Percentiles rank a stretch among this genome's conserved stretches.
These are phyloP conservation scores for Papilio glaucus DNA, from an alignment of 1,140 invertebrate species.

Conservation along the genomic window DNA sequence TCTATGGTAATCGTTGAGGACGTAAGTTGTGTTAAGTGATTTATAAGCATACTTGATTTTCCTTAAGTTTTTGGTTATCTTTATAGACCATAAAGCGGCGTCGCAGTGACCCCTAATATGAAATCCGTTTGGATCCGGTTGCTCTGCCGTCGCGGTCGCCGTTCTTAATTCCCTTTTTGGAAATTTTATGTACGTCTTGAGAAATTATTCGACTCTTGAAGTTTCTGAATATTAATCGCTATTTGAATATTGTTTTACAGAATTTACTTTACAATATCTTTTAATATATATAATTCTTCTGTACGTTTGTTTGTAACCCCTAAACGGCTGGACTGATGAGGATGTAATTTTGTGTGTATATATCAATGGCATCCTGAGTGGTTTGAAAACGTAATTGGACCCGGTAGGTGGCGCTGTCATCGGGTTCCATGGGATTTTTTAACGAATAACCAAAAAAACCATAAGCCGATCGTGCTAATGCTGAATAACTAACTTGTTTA, in stretches of 20 bases:
- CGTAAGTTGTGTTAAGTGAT: slow-evolving; percentile 25
- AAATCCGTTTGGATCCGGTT: slow-evolving; percentile 24
- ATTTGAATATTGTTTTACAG: too few relatives aligned
- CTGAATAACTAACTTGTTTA: too few relatives aligned
- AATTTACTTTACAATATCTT: background rate
- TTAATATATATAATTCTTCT: too few relatives aligned
- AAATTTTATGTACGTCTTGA: slow-evolving; percentile 10
- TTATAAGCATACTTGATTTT: slow-evolving; percentile 8
- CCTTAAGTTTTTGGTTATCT: slow-evolving; percentile 5
- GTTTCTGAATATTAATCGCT: background rate
- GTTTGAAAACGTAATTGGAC: too few relatives aligned
- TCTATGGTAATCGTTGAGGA: slow-evolving; percentile 14
- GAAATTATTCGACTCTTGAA: slow-evolving; percentile 1
- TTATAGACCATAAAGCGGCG: slow-evolving; percentile 24
- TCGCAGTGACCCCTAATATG: slow-evolving; percentile 13
- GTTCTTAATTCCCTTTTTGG: slow-evolving; percentile 17
- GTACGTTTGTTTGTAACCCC: too few relatives aligned
- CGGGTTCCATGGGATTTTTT: too few relatives aligned
- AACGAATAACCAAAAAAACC: too few relatives aligned
- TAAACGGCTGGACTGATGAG: too few relatives aligned
- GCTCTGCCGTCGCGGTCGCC: background rate
- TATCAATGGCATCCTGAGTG: too few relatives aligned
- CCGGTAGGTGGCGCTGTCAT: too few relatives aligned
- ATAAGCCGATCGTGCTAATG: too few relatives aligned
- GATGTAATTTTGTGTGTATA: too few relatives aligned